These are phyloP conservation scores for Netelia inedita DNA, from an alignment of 2,888 invertebrate genomes.

Conservation along the genomic window DNA sequence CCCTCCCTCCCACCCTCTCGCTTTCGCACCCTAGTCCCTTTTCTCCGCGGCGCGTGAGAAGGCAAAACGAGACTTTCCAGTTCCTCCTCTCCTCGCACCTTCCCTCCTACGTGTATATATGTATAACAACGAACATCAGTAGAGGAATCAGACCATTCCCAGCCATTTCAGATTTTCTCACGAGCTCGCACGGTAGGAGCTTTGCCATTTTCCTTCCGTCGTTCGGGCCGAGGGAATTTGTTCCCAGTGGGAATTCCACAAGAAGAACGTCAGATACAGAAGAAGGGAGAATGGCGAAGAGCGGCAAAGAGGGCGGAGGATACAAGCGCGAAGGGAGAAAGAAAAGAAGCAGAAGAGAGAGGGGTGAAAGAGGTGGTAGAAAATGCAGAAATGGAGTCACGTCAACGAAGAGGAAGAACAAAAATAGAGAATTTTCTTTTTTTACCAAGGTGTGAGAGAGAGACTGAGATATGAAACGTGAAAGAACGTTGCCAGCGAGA, in stretches of 20 bases:
- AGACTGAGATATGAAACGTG: constrained; percentile 8
- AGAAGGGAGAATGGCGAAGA: constrained; percentile 24
- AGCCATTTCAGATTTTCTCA: constrained; percentile 55
- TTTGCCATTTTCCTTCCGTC: constrained; percentile 67
- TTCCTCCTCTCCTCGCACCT: constrained; percentile 2
- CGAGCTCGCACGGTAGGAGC: constrained; percentile 34
- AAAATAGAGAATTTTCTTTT: neutral
- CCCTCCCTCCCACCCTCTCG: constrained; percentile 25
- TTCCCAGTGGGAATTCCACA: constrained; percentile 56
- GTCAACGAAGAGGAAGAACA: constrained; percentile 40
- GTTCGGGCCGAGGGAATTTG: constrained; percentile 58
- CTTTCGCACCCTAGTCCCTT: constrained; percentile 19
- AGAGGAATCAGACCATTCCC: constrained; percentile 50
- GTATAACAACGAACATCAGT: constrained; percentile 20
- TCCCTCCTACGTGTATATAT: constrained; percentile 1
- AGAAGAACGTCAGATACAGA: constrained; percentile 17
- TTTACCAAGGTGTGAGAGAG: neutral
- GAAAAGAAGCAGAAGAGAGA: neutral
- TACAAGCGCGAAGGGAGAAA: constrained; percentile 12
- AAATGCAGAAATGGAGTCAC: constrained; percentile 58
- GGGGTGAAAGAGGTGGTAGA: constrained; percentile 11
- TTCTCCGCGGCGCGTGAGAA: constrained; percentile 22
- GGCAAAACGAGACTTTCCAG: constrained; percentile 46
- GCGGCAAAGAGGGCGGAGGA: constrained; percentile 11
- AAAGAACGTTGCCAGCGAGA: constrained; percentile 27